Evolutionary conservation across 2,888 invertebrate species (phyloP), one percentile per base, ranked within the genome.

Genomic region (Rhagophthalmus giganteus): DNA sequence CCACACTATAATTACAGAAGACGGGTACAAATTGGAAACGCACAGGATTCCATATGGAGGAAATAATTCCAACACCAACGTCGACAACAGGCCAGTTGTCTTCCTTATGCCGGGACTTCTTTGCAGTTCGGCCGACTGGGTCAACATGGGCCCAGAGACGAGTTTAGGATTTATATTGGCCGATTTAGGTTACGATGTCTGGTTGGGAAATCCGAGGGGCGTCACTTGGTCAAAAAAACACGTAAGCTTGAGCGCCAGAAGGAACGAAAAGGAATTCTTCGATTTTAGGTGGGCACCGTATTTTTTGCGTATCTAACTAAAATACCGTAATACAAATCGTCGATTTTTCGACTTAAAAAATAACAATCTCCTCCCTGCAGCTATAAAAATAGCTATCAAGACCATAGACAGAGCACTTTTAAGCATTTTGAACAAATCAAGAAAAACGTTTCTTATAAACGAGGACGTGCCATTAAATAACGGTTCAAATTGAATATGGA

Each of bases 61-160:
- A 53, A 59, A 46, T 12, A 60, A 61, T 6, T 10, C 7, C 7
- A n/a, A 4, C n/a, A 52, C 8, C n/a, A n/a, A 30, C 8, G 6
- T 54, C 33, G 65, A 70, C 56, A 81, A 62, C 6, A 64, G 59
- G 62, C 76, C 63, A 59, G 87, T 79, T 7, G 85, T 83, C 46
- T 75, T 89, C 44, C 68, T 91, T 25, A 87, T 89, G 64, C 90
- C 90, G 65, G 93, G 93, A 0, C 73, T 93, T 2, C 74, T 88
- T 0, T 81, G 83, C 9, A 84, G 85, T 61, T 86, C 88, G 0
- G 83, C 85, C 0, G 85, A 86, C 67, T 92, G 86, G 86, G 76
- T 91, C 1, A 72, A 86, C 8, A 76, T 84, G 41, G 85, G 86
- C 4, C 83, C 78, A 0, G 68, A 76, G 15, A 82, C 84, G 65